Conservation (phyloP, 2,797 vertebrate species). For the Propithecus deckenii region DNA sequence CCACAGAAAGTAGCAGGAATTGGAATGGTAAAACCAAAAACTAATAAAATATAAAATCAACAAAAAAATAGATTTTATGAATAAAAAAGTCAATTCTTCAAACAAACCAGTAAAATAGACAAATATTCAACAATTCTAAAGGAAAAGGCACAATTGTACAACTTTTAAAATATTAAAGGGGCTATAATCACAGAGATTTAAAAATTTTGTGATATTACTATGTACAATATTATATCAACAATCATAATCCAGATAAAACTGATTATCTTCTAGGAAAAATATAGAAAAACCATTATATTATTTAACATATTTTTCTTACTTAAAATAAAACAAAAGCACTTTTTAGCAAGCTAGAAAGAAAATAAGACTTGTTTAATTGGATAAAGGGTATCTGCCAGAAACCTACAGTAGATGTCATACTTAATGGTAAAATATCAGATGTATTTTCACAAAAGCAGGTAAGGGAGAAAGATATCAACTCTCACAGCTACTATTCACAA, state of each 20-base stretch:
- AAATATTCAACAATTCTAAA: background rate
- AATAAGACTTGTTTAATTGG: background rate
- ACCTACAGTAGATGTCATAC: background rate
- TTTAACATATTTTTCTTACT: background rate
- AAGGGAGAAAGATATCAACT: background rate
- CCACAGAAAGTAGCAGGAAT: background rate
- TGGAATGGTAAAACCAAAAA: slow-evolving; percentile 9
- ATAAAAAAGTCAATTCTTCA: background rate
- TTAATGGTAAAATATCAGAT: slow-evolving; percentile 18
- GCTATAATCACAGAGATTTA: background rate
- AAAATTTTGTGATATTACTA: background rate
- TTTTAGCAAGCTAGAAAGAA: background rate
- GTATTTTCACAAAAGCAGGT: background rate
- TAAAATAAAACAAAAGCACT: background rate
- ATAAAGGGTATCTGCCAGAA: background rate
- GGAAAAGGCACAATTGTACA: background rate
- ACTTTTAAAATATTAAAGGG: background rate
- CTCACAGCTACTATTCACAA: background rate
- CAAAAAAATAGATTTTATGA: background rate
- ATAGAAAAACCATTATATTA: background rate
- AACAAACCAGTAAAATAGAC: background rate
- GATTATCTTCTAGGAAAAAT: background rate
- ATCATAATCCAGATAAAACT: background rate
- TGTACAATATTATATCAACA: background rate
- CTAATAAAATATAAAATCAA: background rate